A percentile compares a stretch with the other conserved stretches of the same genome.
phyloP scores from a whole-genome alignment of 92 coral and sea anemone genomes.

The Diadumene lineata region DNA sequence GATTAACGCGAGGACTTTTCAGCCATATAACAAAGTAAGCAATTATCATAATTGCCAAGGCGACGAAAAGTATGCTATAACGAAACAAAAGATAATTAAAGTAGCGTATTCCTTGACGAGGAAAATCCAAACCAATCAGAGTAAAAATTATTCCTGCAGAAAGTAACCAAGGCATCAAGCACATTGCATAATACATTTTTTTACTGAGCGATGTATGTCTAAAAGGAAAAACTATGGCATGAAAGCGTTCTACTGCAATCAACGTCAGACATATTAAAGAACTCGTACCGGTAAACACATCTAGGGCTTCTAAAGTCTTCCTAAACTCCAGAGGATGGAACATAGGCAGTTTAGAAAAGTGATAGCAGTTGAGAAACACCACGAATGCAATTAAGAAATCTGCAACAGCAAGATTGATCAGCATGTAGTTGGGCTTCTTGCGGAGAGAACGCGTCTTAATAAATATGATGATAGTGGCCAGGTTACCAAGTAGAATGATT shows the following conservation, averaged over 20 bases:
- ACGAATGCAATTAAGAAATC: slow-evolving; percentile 45
- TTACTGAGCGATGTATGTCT: slow-evolving; percentile 22
- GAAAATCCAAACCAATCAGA: not conserved
- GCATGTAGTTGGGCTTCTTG: slow-evolving; percentile 37
- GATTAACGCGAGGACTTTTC: slow-evolving; percentile 13
- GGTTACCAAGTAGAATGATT: slow-evolving; percentile 39
- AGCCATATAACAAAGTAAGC: slow-evolving; percentile 18
- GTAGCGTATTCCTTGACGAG: not conserved
- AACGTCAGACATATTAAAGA: slow-evolving; percentile 42
- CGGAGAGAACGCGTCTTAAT: slow-evolving; percentile 33
- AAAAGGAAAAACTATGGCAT: slow-evolving; percentile 48
- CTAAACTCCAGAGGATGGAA: slow-evolving; percentile 3
- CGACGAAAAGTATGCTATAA: not conserved
- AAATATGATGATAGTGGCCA: slow-evolving; percentile 16
- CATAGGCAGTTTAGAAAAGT: slow-evolving; percentile 9
- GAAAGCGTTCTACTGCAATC: slow-evolving; percentile 48
- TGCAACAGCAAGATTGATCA: slow-evolving; percentile 47
- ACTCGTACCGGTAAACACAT: slow-evolving; percentile 36
- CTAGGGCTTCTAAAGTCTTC: slow-evolving; percentile 20
- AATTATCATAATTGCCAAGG: not conserved
- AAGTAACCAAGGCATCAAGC: not conserved
- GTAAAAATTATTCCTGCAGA: not conserved
- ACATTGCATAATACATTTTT: not conserved
- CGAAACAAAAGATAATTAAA: not conserved
- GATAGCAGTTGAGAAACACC: not conserved